A percentile compares a stretch with the other conserved stretches of the same genome.
phyloP scores from a whole-genome alignment of 2,888 invertebrate species.

The Nebria brevicollis region DNA sequence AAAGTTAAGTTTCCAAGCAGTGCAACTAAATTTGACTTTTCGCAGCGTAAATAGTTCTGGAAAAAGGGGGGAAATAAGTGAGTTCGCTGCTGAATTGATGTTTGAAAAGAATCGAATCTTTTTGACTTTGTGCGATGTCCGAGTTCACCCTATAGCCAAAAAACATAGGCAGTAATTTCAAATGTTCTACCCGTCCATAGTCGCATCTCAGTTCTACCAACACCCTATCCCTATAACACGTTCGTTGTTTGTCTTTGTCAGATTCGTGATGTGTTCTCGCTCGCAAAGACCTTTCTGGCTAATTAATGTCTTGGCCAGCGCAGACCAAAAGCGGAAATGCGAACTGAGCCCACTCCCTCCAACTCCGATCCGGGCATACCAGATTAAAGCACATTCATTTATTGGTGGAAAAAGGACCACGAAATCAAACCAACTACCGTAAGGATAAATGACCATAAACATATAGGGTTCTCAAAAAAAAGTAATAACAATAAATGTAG shows the following conservation, averaged over 20 bases:
- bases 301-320: conserved; percentile 36
- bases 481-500: too few relatives aligned
- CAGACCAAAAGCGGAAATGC: neutral
- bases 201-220: neutral
- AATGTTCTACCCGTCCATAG: neutral
- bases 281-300: conserved; percentile 26
- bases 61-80: too few relatives aligned
- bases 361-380: neutral
- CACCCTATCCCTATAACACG: neutral
- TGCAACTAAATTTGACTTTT: too few relatives aligned
- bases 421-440: conserved; percentile 2
- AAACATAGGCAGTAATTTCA: conserved; percentile 20
- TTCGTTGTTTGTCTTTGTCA: neutral
- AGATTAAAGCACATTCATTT: conserved; percentile 40
- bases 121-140: neutral
- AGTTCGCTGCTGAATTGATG: neutral
- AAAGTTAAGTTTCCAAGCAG: too few relatives aligned
- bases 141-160: neutral
- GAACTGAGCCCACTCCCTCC: neutral
- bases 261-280: neutral
- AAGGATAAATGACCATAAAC: neutral
- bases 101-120: neutral
- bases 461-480: too few relatives aligned
- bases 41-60: too few relatives aligned
- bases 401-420: conserved; percentile 24